Conservation (phyloP, 2,888 invertebrate species). For the Pterostichus madidus region DNA sequence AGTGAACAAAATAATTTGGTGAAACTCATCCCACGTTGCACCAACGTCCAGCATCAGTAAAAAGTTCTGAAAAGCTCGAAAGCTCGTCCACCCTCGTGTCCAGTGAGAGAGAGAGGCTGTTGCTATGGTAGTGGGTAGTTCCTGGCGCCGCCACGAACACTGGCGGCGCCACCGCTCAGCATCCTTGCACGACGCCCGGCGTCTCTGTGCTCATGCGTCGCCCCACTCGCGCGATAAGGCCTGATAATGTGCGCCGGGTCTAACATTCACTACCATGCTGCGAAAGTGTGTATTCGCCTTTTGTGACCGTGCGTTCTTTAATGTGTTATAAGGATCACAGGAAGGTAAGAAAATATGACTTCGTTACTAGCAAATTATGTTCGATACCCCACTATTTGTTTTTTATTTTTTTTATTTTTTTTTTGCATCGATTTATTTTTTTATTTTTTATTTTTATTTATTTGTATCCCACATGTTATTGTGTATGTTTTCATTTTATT, state of each 20-base stretch:
- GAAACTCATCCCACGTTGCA: background rate
- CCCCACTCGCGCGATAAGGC: constrained; percentile 77
- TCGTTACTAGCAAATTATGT: background rate
- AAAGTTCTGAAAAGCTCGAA: constrained; percentile 44
- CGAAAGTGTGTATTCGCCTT: constrained; percentile 77
- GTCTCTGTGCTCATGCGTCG: constrained; percentile 75
- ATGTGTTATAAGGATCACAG: constrained; percentile 74
- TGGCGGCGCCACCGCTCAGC: constrained; percentile 76
- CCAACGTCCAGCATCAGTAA: constrained; percentile 46
- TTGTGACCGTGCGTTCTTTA: constrained; percentile 77
- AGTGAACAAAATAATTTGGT: constrained; percentile 11
- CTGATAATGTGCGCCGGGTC: constrained; percentile 78
- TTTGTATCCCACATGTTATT: constrained; percentile 50
- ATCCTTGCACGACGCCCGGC: constrained; percentile 76
- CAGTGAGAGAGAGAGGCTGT: constrained; percentile 37
- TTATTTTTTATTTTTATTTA: constrained; percentile 68
- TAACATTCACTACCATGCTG: constrained; percentile 78
- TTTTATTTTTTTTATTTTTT: constrained; percentile 64
- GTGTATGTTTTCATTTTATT: constrained; percentile 17
- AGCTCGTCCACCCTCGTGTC: constrained; percentile 20
- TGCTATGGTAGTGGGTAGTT: constrained; percentile 61
- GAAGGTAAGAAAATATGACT: constrained; percentile 73
- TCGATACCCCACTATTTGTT: constrained; percentile 14
- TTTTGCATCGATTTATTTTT: constrained; percentile 68
- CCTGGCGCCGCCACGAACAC: constrained; percentile 50